Evolutionary conservation across 2,888 invertebrate species (phyloP).

Genomic region (Lepeophtheirus nordmannii): DNA sequence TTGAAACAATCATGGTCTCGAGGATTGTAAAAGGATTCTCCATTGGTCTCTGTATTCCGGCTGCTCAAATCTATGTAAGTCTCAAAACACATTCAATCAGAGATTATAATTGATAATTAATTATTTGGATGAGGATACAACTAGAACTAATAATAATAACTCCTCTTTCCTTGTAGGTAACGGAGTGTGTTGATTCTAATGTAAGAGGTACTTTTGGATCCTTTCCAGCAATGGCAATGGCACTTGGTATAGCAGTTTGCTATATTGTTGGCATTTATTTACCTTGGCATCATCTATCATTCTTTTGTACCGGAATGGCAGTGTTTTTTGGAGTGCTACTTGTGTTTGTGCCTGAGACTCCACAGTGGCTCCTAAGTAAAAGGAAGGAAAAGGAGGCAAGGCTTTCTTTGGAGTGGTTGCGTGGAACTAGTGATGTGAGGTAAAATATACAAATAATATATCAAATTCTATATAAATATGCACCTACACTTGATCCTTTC

Average conservation of each 20-base stretch:
- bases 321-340: not conserved
- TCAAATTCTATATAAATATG: no score
- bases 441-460: no score
- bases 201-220: conserved; percentile 26
- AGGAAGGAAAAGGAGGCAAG: not conserved
- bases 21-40: conserved; percentile 26
- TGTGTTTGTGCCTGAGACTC: not conserved
- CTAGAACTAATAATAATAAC: no score
- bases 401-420: not conserved
- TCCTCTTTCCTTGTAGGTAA: conserved; percentile 22
- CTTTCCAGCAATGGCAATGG: conserved; percentile 25
- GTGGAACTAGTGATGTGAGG: not conserved
- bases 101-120: not conserved
- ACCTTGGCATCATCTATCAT: not conserved
- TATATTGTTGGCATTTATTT: not conserved
- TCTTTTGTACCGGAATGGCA: not conserved
- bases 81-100: not conserved
- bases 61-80: conserved; percentile 26
- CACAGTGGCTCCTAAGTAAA: not conserved
- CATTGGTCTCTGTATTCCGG: conserved; percentile 26
- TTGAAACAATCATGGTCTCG: conserved; percentile 25
- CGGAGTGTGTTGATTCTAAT: conserved; percentile 26
- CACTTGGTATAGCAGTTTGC: not conserved
- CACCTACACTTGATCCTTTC: no score
- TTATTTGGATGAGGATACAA: no score